Base-by-base conservation (phyloP, 2,888 invertebrate genomes). In the Drosophila anomalata region DNA sequence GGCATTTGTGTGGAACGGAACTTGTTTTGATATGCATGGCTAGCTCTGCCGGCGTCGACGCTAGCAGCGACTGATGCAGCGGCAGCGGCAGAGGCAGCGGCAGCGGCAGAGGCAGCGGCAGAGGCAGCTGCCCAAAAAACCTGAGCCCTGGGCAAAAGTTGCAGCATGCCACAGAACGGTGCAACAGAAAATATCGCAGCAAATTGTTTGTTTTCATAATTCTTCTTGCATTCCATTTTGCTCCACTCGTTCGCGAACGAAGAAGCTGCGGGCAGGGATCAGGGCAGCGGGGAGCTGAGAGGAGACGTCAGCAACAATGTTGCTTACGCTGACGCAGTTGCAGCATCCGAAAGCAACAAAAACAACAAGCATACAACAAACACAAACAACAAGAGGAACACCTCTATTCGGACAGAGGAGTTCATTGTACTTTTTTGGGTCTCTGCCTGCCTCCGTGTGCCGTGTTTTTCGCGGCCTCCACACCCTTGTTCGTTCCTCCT, bases 1-100 rank as follows among this genome's bases (percentile, higher is more conserved):
- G 86, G 81, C 81, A 82, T 86, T 79, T 82, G 81, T 77, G 86
- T 82, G 81, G 86, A 86, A 82, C 86, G 81, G 81, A 82, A 82
- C 81, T 82, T 82, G 81, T 82, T 82, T 81, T 86, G 78, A 86
- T 76, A 86, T 82, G 81, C 81, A 79, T 83, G 79, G 77, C 31
- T 42, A 31, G 59, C 56, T 53, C 44, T 31, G 68, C 54, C 39
- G 42, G 63, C 76, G 53, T 65, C 78, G 59, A 59, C 47, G 78
- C 58, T 29, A 14, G 39, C 66, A 65, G 33, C 53, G 50, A 47
- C 44, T 47, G 60, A 46, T 56, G 47, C 41, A 56, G 77, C 36
- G 36, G 51, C 70, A 9, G 59, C 46, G 48, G 48, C 59, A 12
- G 20, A 24, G 31, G 20, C 20, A n/a, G n/a, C n/a, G n/a, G 47